Evolutionary conservation across 2,888 invertebrate genomes (phyloP).

Genomic region (Volucella inflata): DNA sequence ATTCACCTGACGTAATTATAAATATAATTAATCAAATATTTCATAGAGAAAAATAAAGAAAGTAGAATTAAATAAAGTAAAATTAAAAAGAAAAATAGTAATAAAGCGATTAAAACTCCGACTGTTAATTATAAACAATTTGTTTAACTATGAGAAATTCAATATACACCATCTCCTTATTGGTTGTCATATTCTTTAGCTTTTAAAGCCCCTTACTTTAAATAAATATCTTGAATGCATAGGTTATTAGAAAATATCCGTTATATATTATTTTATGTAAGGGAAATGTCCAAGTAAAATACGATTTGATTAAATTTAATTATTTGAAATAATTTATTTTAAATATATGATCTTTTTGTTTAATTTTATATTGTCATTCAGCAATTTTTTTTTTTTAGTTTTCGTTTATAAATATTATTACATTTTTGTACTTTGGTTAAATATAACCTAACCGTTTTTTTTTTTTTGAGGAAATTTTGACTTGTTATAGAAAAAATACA

Average conservation of each 20-base stretch:
- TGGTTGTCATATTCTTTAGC: constrained; percentile 76
- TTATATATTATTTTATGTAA: constrained; percentile 74
- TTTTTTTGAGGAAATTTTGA: constrained; percentile 63
- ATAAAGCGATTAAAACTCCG: constrained; percentile 81
- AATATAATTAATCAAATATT: constrained; percentile 77
- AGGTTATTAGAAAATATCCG: constrained; percentile 75
- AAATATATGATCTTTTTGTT: not conserved
- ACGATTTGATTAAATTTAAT: constrained; percentile 75
- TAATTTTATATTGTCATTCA: constrained; percentile 61
- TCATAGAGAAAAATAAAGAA: constrained; percentile 75
- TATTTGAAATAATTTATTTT: constrained; percentile 68
- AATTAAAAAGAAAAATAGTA: constrained; percentile 74
- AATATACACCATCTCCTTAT: constrained; percentile 76
- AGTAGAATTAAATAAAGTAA: constrained; percentile 79
- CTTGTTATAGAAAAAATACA: constrained; percentile 76
- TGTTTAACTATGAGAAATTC: constrained; percentile 78
- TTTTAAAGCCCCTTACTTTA: constrained; percentile 76
- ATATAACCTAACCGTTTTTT: constrained; percentile 44
- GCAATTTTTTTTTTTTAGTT: constrained; percentile 57
- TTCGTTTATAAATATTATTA: constrained; percentile 61
- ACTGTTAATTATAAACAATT: constrained; percentile 84
- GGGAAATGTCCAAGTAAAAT: constrained; percentile 77
- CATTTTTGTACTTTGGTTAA: constrained; percentile 66
- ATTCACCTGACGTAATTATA: constrained; percentile 79
- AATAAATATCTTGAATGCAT: constrained; percentile 72